Evolutionary conservation across 2,113 vertebrate species (phyloP), one percentile per base, ranked within the genome.

Genomic region (Tetrax tetrax): DNA sequence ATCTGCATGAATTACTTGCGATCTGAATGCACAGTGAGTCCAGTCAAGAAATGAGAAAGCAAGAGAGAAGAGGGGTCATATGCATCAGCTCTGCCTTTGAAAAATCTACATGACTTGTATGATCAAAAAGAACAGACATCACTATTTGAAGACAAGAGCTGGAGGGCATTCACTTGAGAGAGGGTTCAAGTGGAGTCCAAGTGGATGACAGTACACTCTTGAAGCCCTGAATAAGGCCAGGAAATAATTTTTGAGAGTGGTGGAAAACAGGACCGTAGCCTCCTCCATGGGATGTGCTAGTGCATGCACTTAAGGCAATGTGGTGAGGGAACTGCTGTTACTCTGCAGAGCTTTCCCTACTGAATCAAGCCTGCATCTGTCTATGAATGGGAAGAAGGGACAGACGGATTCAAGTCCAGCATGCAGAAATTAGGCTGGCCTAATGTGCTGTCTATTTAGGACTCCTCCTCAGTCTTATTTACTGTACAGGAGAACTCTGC

Each of bases 71-170:
- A 81, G 41, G 45, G 56, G 51, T 43, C 9, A 1, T 41, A 66
- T 86, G 93, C 72, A 77, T 43, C 54, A 87, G 50, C 89, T 50
- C 59, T 95, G 79, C 70, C 75, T 90, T 86, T 96, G 94, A 92
- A 86, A 88, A 90, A n/a, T 33, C 82, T 53, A 4, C 83, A 63
- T 60, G 94, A 41, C 70, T 86, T 35, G n/a, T 68, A 22, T 83
- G 68, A 83, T 83, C 80, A 90, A 89, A 89, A 88, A 78, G 69
- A 68, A 66, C 78, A 83, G 93, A 47, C 72, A 92, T 2, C 50
- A 19, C 51, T 87, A 38, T 90, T 54, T 93, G 89, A 93, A 93
- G 76, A 90, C 47, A 74, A 78, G 91, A 83, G 91, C 86, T 89
- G 69, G 45, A 81, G 79, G 76, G 68, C 79, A 72, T 70, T 90